A percentile compares a stretch with the other conserved stretches of the same genome.
These are phyloP conservation scores for Mirza zaza DNA, from an alignment of 2,113 vertebrate species.

Conservation along the genomic window DNA sequence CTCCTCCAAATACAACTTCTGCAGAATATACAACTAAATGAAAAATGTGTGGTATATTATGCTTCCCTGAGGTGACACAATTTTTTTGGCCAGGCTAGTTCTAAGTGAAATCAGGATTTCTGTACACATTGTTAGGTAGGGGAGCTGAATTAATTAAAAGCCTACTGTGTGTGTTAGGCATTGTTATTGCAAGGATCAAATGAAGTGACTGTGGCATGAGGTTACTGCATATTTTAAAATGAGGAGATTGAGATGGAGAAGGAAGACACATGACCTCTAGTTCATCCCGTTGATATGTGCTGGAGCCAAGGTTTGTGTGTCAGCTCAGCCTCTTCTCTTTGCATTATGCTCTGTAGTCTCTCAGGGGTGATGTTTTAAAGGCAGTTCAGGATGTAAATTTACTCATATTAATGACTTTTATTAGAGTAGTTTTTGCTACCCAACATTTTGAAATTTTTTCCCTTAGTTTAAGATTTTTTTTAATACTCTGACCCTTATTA, in stretches of 20 bases:
- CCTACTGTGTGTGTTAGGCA: not conserved
- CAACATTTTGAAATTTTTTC: conserved; percentile 20
- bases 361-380: not conserved
- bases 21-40: not conserved
- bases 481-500: not conserved
- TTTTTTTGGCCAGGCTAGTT: not conserved
- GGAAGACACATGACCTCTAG: not conserved
- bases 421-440: not conserved
- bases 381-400: not conserved
- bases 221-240: not conserved
- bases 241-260: not conserved
- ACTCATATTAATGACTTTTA: not conserved
- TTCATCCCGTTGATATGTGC: not conserved
- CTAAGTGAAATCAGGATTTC: not conserved
- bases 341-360: not conserved
- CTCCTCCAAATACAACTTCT: not conserved
- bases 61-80: not conserved
- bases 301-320: not conserved
- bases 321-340: too few relatives aligned
- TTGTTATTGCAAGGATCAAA: not conserved
- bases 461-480: not conserved
- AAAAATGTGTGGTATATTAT: not conserved
- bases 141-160: not conserved
- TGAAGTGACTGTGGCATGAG: not conserved
- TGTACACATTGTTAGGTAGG: not conserved